These are phyloP conservation scores for Noctua pronuba DNA, from an alignment of 2,888 invertebrate species.

Conservation along the genomic window DNA sequence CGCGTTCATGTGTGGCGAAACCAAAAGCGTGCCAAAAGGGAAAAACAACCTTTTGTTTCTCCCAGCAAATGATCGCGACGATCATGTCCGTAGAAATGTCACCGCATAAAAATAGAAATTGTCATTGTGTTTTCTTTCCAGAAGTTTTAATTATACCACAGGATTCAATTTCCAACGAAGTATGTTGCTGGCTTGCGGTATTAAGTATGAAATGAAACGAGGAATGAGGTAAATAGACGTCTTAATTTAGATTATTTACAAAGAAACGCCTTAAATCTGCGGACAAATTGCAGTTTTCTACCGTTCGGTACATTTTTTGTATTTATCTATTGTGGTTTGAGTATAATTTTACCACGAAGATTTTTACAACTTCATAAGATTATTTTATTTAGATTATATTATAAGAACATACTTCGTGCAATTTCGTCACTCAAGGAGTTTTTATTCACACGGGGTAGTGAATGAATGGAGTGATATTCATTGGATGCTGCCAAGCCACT, in stretches of 20 bases:
- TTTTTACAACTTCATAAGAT: conserved; percentile 10
- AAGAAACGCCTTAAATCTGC: conserved; percentile 9
- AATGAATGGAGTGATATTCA: conserved; percentile 19
- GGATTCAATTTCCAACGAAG: neutral
- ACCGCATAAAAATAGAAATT: neutral
- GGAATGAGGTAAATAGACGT: conserved; percentile 22
- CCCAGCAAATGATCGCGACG: neutral
- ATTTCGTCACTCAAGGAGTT: neutral
- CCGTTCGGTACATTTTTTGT: neutral
- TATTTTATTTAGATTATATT: conserved; percentile 7
- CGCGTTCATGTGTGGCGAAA: neutral
- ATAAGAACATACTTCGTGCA: conserved; percentile 22
- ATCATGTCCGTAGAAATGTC: neutral
- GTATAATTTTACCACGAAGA: neutral
- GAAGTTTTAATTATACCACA: neutral
- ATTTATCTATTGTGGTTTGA: neutral
- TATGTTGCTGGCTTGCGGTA: neutral
- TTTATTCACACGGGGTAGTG: neutral
- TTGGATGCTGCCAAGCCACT: neutral
- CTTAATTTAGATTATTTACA: conserved; percentile 30
- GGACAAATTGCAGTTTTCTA: neutral
- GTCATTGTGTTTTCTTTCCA: neutral
- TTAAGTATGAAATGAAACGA: conserved; percentile 15
- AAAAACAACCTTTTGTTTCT: neutral
- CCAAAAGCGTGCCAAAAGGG: neutral